Percentiles rank a stretch among this genome's conserved stretches.
Evolutionary conservation across 2,888 invertebrate species (phyloP).

Genomic region (Nemotelus pantherinus): DNA sequence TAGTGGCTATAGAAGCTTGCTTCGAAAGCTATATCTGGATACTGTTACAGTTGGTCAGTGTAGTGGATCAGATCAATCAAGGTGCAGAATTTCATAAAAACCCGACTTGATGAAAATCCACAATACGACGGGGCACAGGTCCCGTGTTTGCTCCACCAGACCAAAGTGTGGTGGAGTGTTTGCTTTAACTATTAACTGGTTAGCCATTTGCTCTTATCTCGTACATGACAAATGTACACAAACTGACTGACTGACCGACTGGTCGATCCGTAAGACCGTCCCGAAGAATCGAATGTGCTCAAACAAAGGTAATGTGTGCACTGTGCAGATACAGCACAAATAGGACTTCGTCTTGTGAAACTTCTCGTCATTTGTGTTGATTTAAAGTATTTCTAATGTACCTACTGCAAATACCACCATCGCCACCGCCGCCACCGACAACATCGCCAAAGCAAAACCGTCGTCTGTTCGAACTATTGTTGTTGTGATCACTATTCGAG

Average conservation of each 20-base stretch:
- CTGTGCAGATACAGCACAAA: background rate
- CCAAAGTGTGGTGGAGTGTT: background rate
- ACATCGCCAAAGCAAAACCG: too few species aligned
- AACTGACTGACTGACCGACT: background rate
- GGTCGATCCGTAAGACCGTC: background rate
- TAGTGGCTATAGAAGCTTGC: background rate
- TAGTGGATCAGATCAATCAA: slow-evolving; percentile 31
- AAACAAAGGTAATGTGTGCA: background rate
- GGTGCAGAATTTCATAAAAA: slow-evolving; percentile 38
- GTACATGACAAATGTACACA: background rate
- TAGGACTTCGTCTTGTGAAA: background rate
- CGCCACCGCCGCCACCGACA: background rate
- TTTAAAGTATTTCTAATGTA: background rate
- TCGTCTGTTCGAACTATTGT: too few species aligned
- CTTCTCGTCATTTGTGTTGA: background rate
- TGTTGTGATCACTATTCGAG: too few species aligned
- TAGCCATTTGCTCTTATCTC: slow-evolving; percentile 1
- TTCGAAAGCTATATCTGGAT: slow-evolving; percentile 2
- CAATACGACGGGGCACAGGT: background rate
- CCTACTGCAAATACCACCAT: background rate
- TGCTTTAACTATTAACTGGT: background rate
- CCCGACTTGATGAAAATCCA: background rate
- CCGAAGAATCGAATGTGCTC: background rate
- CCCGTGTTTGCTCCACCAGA: background rate
- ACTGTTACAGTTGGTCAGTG: slow-evolving; percentile 33